Evolutionary conservation across 2,113 vertebrate species (phyloP), one percentile per base, ranked within the genome.

Genomic region (Lepus americanus): DNA sequence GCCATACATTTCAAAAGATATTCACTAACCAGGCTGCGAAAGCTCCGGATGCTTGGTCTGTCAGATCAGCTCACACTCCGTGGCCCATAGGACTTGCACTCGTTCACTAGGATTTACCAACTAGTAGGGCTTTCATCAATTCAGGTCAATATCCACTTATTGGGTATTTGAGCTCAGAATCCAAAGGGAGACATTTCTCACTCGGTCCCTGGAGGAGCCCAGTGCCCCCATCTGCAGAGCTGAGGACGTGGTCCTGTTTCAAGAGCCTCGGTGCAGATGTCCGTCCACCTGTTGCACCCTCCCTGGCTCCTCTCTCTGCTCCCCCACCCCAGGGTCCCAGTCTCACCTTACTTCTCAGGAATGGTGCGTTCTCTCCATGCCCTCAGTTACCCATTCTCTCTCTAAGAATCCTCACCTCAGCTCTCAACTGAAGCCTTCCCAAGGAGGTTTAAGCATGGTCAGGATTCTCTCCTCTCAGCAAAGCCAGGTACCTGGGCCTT

Each of bases 281-380:
- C n/a, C n/a, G 14, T 9, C 67, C 2, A 10, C 17, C n/a, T 0
- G 20, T 6, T 6, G 22, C 1, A 22, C 9, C 29, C 9, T 12
- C 51, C 31, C 39, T 23, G 3, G 6, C 61, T 63, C 67, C 78
- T 0, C 25, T 67, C 31, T 66, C 19, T 9, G 9, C 1, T 5
- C 5, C n/a, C 59, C 36, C 17, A 9, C 5, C 5, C 4, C 20
- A 2, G 22, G 29, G 55, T 5, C 36, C 20, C 25, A 0, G 19
- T 66, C 63, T 44, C 67, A 0, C n/a, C 27, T n/a, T 7, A 25
- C 33, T 74, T 55, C 69, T 78, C 55, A 49, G 83, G 82, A 72
- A 70, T 14, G 4, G 16, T 23, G 25, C 5, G 9, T 27, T 74
- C 6, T 44, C 23, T 44, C 36, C 4, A 1, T 8, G 8, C 4